Base-by-base conservation (phyloP, 2,797 vertebrate genomes). In the Lagodon rhomboides region DNA sequence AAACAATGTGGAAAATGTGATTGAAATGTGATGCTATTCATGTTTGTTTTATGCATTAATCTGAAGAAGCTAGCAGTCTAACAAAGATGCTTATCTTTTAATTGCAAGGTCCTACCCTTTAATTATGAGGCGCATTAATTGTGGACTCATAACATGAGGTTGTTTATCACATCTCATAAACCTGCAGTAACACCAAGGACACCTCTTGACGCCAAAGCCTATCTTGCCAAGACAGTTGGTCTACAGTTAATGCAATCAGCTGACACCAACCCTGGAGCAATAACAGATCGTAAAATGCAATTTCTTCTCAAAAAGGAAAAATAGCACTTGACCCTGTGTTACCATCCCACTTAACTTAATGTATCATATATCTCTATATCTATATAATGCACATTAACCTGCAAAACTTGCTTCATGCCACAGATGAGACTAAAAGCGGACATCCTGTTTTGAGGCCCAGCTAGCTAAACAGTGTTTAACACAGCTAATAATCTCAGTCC, bases 401-500 rank as follows among this genome's bases (percentile, higher is more conserved):
- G 27, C 25, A 69, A 47, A 63, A 63, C 23, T 15, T 54, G 11
- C 61, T 23, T 64, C 4, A 46, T 20, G 47, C 25, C 25, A 55
- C 23, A 41, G 50, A 76, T 58, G 53, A 68, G 23, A 69, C 68
- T 49, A 53, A 78, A 73, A 62, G 16, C 17, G 53, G 7, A 47
- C 53, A 70, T 83, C 54, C 73, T 61, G 53, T 68, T 83, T 83
- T 47, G 67, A 71, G 51, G 3, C 47, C 43, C 25, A 61, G 68
- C 73, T 27, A 65, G 71, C 74, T 75, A 75, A 75, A 79, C 78
- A 75, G 77, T 87, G 75, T 90, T 86, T 84, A 89, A 88, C 88
- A 85, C 74, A 82, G 85, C 90, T 89, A 92, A 90, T 92, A 86
- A 91, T 83, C 75, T 71, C 80, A 87, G 84, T 86, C 81, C 85